phyloP scores from a whole-genome alignment of 2,113 vertebrate species.

The Chaetorhynchus papuensis region DNA sequence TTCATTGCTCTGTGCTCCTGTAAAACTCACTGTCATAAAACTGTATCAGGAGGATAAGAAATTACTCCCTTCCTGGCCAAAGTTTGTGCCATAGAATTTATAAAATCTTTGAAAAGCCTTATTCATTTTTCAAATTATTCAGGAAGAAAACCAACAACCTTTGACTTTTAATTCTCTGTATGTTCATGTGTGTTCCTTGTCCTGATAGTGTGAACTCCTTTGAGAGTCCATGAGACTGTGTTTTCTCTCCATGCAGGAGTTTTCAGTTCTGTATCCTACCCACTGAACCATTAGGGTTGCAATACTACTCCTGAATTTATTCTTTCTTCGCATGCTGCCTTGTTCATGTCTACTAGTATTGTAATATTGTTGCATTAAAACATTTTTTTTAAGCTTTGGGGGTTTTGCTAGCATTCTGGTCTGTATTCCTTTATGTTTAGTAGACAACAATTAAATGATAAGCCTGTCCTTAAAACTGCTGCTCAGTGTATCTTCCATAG shows the following conservation, averaged over 20 bases:
- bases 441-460: not conserved
- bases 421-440: not conserved
- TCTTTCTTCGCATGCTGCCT: not conserved
- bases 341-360: not conserved
- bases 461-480: not conserved
- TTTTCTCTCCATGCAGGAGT: not conserved
- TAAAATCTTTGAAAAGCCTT: not conserved
- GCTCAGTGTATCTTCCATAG: not conserved
- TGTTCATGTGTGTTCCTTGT: not conserved
- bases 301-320: not conserved
- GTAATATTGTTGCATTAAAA: not conserved
- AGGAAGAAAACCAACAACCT: accelerated
- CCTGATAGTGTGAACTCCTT: not conserved
- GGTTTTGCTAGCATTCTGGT: not conserved
- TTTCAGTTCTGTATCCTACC: not conserved
- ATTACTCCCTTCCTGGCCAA: not conserved
- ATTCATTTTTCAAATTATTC: not conserved
- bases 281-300: not conserved
- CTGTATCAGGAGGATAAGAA: not conserved
- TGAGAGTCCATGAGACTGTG: not conserved
- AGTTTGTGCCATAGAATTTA: not conserved
- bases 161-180: not conserved
- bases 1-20: not conserved
- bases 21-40: not conserved
- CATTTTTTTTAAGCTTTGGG: not conserved